These are phyloP conservation scores for Hydra vulgaris DNA, from an alignment of 30 jellyfish, hydroid and myxozoan genomes.

Conservation along the genomic window DNA sequence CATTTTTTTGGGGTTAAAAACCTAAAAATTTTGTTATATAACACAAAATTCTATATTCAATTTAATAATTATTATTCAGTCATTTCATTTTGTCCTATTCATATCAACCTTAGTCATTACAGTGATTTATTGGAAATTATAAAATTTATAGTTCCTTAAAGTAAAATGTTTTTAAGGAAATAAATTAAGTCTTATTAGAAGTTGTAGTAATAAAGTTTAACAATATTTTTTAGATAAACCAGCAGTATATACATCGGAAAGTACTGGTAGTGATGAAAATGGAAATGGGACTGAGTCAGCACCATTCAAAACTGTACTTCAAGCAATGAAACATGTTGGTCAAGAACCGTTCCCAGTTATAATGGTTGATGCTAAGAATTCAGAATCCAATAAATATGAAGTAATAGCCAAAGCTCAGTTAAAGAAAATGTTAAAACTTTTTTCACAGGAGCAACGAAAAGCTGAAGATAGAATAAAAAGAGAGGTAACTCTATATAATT, in stretches of 20 bases:
- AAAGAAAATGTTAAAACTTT: slow-evolving; percentile 65
- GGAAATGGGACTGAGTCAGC: slow-evolving; percentile 89
- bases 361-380: slow-evolving; percentile 84
- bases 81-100: too few relatives aligned
- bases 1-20: too few relatives aligned
- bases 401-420: slow-evolving; percentile 88
- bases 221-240: slow-evolving; percentile 25
- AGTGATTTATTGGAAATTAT: too few relatives aligned
- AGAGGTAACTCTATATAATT: slow-evolving; percentile 36
- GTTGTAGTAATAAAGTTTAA: too few relatives aligned
- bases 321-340: slow-evolving; percentile 88
- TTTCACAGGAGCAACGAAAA: slow-evolving; percentile 67
- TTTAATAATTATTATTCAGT: too few relatives aligned
- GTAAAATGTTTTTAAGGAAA: too few relatives aligned
- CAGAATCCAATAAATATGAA: slow-evolving; percentile 53
- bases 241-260: slow-evolving; percentile 80
- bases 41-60: too few relatives aligned
- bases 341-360: slow-evolving; percentile 79
- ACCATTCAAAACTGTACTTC: slow-evolving; percentile 82
- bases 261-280: slow-evolving; percentile 69
- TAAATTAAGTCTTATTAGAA: neutral
- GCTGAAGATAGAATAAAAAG: slow-evolving; percentile 61
- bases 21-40: too few relatives aligned
- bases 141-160: too few relatives aligned
- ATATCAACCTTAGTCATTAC: too few relatives aligned